These are phyloP conservation scores for Callitettix versicolor DNA, from an alignment of 1,140 invertebrate genomes.

Conservation along the genomic window DNA sequence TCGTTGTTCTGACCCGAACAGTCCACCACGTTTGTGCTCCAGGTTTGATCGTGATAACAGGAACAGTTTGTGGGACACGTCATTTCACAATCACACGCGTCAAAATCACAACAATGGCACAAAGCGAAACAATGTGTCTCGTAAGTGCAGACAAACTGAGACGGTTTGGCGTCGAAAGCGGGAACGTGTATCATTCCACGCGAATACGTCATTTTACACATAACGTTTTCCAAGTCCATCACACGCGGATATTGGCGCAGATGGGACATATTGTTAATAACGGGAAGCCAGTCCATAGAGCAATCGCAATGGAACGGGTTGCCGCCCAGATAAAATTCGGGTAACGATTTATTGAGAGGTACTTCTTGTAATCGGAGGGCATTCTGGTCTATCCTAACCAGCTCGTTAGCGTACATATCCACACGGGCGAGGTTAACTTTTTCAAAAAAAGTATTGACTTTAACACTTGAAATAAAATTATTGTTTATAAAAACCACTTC, in stretches of 20 bases:
- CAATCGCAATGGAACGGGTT: slow-evolving; percentile 88
- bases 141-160: slow-evolving; percentile 83
- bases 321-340: slow-evolving; percentile 78
- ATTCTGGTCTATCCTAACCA: slow-evolving; percentile 69
- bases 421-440: slow-evolving; percentile 74
- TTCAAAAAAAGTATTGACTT: slow-evolving; percentile 73
- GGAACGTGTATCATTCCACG: slow-evolving; percentile 54
- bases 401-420: slow-evolving; percentile 78
- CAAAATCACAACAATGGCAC: slow-evolving; percentile 89
- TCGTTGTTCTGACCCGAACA: slow-evolving; percentile 65
- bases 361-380: slow-evolving; percentile 64
- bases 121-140: slow-evolving; percentile 85
- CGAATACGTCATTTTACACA: slow-evolving; percentile 72
- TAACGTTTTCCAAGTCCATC: slow-evolving; percentile 76
- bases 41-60: slow-evolving; percentile 85
- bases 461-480: slow-evolving; percentile 68
- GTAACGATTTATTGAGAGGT: slow-evolving; percentile 52
- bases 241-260: slow-evolving; percentile 70
- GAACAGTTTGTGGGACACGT: slow-evolving; percentile 83
- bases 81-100: slow-evolving; percentile 92
- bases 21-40: slow-evolving; percentile 86
- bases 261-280: slow-evolving; percentile 72
- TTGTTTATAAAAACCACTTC: slow-evolving; percentile 83
- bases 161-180: slow-evolving; percentile 48
- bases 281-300: slow-evolving; percentile 83